Base-by-base conservation (phyloP, 1,140 invertebrate genomes). In the Cydia amplana region DNA sequence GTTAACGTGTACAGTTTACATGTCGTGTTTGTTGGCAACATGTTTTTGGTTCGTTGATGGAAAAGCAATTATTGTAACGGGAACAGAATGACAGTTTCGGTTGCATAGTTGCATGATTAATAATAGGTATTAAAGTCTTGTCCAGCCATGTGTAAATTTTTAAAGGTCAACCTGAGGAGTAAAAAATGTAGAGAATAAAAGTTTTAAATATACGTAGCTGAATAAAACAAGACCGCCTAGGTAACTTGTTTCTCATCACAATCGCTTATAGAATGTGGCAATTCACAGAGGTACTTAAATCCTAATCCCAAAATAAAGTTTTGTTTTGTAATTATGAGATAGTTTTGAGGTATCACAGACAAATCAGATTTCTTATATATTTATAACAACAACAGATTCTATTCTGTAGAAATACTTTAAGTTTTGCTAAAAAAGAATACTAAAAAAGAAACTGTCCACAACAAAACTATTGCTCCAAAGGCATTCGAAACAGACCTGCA, bases 41-140 rank as follows among this genome's bases (percentile, higher is more conserved):
- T 70, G 65, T 70, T 36, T 60, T 65, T 4, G 32, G 65, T 70
- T 70, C 9, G 36, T 65, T 65, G 28, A 20, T 40, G 32, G 65
- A 70, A 32, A 70, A 18, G 65, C 28, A 70, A 70, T 70, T 70
- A 70, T 65, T 0, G 20, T 23, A 60, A 60, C 55, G 55, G 55
- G 20, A 12, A 2, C 7, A 18, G 20, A 23, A 60, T 60, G 16
- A 23, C 20, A 23, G 20, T 23, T 46, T 46, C 12, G n/a, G 55
- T 23, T 23, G 55, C 7, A 23, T 60, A 23, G 20, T 23, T 60
- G 7, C 23, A 23, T n/a, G 18, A 60, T 23, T 51, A 60, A 60
- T 23, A 23, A 60, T 60, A 23, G 55, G 55, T 7, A 60, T 60
- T 60, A 60, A 55, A 55, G 51, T 55, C 16, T 55, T 14, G 12